phyloP scores from a whole-genome alignment of 1,140 invertebrate genomes.

The Pogonognathellus flavescens region DNA sequence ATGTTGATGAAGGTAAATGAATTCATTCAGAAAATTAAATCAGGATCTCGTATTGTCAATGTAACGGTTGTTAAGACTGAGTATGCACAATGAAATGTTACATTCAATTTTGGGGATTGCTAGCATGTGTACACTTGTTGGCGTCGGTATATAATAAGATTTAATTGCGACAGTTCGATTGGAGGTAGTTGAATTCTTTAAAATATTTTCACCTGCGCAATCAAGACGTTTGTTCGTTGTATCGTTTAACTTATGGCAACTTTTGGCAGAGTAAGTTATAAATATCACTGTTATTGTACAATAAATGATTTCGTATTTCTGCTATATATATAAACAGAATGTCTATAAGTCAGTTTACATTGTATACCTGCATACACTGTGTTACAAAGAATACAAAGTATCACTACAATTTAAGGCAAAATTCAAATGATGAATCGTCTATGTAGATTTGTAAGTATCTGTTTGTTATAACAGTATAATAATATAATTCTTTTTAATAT shows the following conservation, averaged over 20 bases:
- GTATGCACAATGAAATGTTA: too few species aligned
- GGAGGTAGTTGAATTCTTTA: too few species aligned
- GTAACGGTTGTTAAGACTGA: too few species aligned
- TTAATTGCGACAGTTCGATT: too few species aligned
- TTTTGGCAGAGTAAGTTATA: constrained; percentile 6
- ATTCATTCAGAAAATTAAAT: too few species aligned
- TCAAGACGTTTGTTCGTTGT: not conserved
- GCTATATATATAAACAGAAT: not conserved
- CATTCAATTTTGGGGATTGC: too few species aligned
- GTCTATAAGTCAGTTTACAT: not conserved
- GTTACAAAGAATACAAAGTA: not conserved
- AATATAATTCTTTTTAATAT: not conserved
- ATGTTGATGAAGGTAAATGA: too few species aligned
- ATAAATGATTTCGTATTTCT: not conserved
- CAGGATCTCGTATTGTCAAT: too few species aligned
- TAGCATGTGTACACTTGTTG: too few species aligned
- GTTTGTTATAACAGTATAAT: not conserved
- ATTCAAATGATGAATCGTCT: not conserved
- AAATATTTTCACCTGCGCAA: too few species aligned
- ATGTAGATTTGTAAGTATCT: not conserved
- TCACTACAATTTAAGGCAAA: constrained; percentile 41
- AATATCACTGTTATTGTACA: not conserved
- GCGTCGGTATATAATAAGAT: too few species aligned
- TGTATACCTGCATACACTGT: not conserved
- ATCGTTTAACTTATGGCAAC: not conserved